These are phyloP conservation scores for Sebastes flavidus DNA, from an alignment of 2,797 vertebrate genomes.

Conservation along the genomic window DNA sequence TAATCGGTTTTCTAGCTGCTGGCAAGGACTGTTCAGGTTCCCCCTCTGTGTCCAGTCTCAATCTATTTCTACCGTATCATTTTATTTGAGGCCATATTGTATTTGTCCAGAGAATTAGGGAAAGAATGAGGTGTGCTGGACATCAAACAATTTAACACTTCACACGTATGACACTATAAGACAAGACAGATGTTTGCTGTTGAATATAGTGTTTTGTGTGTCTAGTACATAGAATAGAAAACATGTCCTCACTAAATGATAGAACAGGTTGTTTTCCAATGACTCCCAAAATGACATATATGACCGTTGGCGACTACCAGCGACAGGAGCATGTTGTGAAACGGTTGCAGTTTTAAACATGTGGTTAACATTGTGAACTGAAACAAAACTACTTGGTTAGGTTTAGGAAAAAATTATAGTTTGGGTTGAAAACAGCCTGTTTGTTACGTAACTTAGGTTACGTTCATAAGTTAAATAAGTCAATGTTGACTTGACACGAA, in stretches of 20 bases:
- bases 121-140: not conserved
- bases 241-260: not conserved
- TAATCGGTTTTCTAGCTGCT: slow-evolving; percentile 28
- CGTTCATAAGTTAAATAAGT: too few relatives aligned
- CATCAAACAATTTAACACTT: not conserved
- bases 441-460: too few relatives aligned
- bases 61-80: not conserved
- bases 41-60: not conserved
- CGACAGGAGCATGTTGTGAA: not conserved
- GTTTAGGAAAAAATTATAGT: fast-evolving
- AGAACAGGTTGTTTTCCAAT: not conserved
- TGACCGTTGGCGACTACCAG: not conserved
- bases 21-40: not conserved
- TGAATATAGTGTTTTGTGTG: not conserved
- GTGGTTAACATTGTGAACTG: too few relatives aligned
- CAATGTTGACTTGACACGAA: too few relatives aligned
- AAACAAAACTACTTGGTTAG: too few relatives aligned
- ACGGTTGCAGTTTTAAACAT: too few relatives aligned
- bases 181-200: not conserved
- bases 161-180: not conserved
- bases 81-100: not conserved
- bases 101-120: not conserved
- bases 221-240: not conserved
- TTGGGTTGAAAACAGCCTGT: too few relatives aligned
- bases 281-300: not conserved